These are phyloP conservation scores for Parnassius smintheus DNA, from an alignment of 2,888 invertebrate species.

Conservation along the genomic window DNA sequence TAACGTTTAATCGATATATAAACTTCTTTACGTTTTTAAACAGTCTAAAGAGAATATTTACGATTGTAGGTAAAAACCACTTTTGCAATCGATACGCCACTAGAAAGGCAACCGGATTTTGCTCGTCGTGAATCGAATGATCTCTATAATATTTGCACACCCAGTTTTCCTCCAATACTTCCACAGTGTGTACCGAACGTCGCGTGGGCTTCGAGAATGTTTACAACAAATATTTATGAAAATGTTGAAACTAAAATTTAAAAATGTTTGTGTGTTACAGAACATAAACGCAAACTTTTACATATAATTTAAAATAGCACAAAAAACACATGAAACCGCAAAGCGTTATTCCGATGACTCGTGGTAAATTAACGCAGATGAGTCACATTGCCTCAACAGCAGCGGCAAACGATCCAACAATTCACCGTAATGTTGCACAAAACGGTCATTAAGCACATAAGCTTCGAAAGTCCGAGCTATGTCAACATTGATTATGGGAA, in stretches of 20 bases:
- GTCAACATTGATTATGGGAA: not conserved
- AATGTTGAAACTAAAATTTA: no score
- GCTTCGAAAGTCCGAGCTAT: not conserved
- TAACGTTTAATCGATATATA: no score
- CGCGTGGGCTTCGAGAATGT: slow-evolving; percentile 7
- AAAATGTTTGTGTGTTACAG: no score
- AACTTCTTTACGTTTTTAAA: not conserved
- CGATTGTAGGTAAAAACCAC: slow-evolving; percentile 2
- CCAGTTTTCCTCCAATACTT: slow-evolving; percentile 22
- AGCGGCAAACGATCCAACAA: slow-evolving; percentile 12
- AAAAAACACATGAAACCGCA: slow-evolving; percentile 13
- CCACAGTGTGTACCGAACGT: slow-evolving; percentile 2
- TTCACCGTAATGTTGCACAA: slow-evolving; percentile 17
- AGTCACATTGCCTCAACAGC: not conserved
- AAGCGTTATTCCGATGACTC: not conserved
- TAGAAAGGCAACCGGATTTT: slow-evolving; percentile 7
- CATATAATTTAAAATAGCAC: slow-evolving; percentile 11
- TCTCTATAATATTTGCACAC: slow-evolving; percentile 8
- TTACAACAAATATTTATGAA: no score
- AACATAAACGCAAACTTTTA: no score
- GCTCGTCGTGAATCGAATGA: slow-evolving; percentile 1
- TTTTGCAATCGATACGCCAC: slow-evolving; percentile 10
- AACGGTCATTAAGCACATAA: slow-evolving; percentile 9
- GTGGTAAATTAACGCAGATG: slow-evolving; percentile 3
- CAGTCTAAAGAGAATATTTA: slow-evolving; percentile 6